A percentile compares a stretch with the other conserved stretches of the same genome.
Evolutionary conservation across 2,888 invertebrate genomes (phyloP).

Genomic region (Marronus borbonicus): DNA sequence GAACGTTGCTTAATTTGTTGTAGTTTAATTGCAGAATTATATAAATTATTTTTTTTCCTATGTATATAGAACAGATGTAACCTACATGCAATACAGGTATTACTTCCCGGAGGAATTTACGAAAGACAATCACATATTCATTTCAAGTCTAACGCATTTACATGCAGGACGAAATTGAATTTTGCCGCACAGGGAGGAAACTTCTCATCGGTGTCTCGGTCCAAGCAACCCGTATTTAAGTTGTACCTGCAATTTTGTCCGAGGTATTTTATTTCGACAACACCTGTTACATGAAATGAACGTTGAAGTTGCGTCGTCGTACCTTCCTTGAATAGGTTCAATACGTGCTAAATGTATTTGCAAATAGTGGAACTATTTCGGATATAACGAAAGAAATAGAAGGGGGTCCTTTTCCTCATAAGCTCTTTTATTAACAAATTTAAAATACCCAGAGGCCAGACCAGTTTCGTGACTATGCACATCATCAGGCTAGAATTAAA

Average conservation of each 20-base stretch:
- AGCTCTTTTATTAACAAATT: no score
- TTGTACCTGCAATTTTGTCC: conserved; percentile 9
- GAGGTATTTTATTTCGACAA: conserved; percentile 8
- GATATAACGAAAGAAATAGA: no score
- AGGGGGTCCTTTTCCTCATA: no score
- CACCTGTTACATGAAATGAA: conserved; percentile 23
- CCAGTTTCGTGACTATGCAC: no score
- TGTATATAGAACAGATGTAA: no score
- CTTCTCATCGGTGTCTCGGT: background rate
- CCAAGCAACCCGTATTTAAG: background rate
- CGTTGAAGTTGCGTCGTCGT: background rate
- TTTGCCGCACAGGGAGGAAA: conserved; percentile 9
- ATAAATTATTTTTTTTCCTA: no score
- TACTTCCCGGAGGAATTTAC: background rate
- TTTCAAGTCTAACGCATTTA: background rate
- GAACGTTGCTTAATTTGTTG: no score
- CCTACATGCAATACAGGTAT: no score
- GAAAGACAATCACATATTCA: background rate
- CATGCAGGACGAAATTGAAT: conserved; percentile 12
- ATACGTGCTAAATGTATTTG: background rate
- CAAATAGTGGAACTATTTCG: no score
- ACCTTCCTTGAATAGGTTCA: background rate
- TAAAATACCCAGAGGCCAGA: no score
- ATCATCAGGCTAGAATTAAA: no score
- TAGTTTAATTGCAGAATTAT: no score